Evolutionary conservation across 2,888 invertebrate genomes (phyloP), one percentile per base, ranked within the genome.

Genomic region (Malthinus seriepunctatus): DNA sequence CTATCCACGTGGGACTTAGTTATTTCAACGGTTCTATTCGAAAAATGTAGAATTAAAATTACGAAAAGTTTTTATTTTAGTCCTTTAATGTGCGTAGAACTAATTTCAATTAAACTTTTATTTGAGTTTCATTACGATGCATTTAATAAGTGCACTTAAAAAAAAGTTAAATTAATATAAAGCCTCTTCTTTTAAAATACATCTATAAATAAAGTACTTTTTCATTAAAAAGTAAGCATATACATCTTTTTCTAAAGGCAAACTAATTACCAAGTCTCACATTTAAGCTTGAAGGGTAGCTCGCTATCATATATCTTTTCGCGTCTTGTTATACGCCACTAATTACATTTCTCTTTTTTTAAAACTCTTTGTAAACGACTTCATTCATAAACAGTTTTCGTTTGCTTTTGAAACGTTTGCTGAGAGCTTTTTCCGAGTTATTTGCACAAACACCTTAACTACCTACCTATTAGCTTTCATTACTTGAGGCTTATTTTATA

Each of bases 211-310:
- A 54, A 59, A 59, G 38, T 32, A 35, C 33, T 54, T 49, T 59
- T 32, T 39, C 47, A 39, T 46, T 54, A 60, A 63, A 23, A 23
- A 60, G 57, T 54, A 62, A 65, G 63, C 58, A 54, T 62, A 62
- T 59, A 55, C 61, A 54, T 63, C 58, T 62, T 55, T 34, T 55
- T 34, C 38, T 60, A 53, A 23, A 51, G 62, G 55, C 60, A 55
- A 62, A 63, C 63, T 63, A 65, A 65, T 65, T 65, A 63, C 59
- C 51, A 51, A 62, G 57, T 48, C 37, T 51, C 48, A 45, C 45
- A 48, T 56, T 46, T 50, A 60, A 51, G 48, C 35, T 31, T 60
- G 54, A 60, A 60, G 60, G 46, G 51, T 47, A 51, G 34, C 23
- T 23, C 23, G 23, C 53, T 33, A 44, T 50, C 48, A 35, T 59